These are phyloP conservation scores for Adineta ricciae DNA, from an alignment of 2,888 invertebrate genomes.

Conservation along the genomic window DNA sequence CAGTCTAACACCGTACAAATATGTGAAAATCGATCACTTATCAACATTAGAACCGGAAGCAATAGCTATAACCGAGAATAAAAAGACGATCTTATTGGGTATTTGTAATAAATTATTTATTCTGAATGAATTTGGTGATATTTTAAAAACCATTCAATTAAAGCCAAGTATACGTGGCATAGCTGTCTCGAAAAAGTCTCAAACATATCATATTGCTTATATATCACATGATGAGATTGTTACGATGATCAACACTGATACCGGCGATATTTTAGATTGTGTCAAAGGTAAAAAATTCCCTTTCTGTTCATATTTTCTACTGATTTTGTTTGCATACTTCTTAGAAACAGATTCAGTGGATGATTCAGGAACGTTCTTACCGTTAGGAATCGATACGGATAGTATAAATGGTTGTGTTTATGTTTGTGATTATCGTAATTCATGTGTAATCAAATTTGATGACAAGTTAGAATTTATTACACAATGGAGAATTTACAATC, in stretches of 20 bases:
- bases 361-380: background rate
- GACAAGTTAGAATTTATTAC: slow-evolving; percentile 23
- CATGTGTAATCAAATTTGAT: slow-evolving; percentile 18
- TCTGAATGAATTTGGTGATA: slow-evolving; percentile 16
- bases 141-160: background rate
- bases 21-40: background rate
- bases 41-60: background rate
- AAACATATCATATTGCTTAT: background rate
- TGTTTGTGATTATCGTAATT: slow-evolving; percentile 15
- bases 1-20: background rate
- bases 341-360: background rate
- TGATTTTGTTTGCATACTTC: too few relatives aligned
- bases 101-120: slow-evolving; percentile 19
- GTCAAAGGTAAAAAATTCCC: background rate
- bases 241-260: background rate
- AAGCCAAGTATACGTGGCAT: background rate
- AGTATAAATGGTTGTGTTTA: background rate
- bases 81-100: slow-evolving; percentile 7
- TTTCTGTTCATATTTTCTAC: background rate
- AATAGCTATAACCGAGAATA: slow-evolving; percentile 17
- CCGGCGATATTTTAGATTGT: background rate
- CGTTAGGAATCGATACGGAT: slow-evolving; percentile 17
- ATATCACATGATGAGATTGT: slow-evolving; percentile 14
- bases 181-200: background rate
- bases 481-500: slow-evolving; percentile 16